Evolutionary conservation across 2,888 invertebrate genomes (phyloP).

Genomic region (Stenolophus ochropezus): DNA sequence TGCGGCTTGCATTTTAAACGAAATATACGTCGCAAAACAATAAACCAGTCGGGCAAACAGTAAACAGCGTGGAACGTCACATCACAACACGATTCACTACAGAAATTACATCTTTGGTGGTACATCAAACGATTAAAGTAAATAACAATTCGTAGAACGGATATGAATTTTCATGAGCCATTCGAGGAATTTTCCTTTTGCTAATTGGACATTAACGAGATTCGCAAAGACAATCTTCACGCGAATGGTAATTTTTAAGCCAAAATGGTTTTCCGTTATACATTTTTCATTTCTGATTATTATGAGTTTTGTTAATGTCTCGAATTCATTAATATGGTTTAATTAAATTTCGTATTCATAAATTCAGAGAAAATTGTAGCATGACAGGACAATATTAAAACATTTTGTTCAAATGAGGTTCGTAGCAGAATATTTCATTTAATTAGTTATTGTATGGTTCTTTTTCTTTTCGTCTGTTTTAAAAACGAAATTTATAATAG

Average conservation of each 20-base stretch:
- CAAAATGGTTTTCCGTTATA: conserved; percentile 1
- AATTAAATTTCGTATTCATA: conserved; percentile 27
- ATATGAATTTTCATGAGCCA: conserved; percentile 44
- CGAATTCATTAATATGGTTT: conserved; percentile 8
- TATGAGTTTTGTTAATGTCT: conserved; percentile 4
- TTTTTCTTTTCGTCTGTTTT: no score
- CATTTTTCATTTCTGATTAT: conserved; percentile 26
- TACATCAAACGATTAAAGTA: conserved; percentile 24
- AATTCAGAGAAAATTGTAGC: conserved; percentile 4
- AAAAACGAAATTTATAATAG: no score
- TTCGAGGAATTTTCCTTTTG: conserved; percentile 34
- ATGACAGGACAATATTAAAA: not conserved
- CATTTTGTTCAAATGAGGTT: conserved; percentile 2
- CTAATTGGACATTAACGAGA: conserved; percentile 35
- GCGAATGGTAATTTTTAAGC: conserved; percentile 23
- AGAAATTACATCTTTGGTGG: not conserved
- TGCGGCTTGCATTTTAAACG: not conserved
- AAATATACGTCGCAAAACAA: not conserved
- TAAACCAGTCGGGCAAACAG: not conserved
- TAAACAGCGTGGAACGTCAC: not conserved
- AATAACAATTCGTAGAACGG: conserved; percentile 24
- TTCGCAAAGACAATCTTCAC: conserved; percentile 22
- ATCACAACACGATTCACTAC: not conserved
- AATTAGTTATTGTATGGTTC: no score
- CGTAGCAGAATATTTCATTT: no score